phyloP scores from a whole-genome alignment of 2,888 invertebrate genomes.

The Hemaris fuciformis region DNA sequence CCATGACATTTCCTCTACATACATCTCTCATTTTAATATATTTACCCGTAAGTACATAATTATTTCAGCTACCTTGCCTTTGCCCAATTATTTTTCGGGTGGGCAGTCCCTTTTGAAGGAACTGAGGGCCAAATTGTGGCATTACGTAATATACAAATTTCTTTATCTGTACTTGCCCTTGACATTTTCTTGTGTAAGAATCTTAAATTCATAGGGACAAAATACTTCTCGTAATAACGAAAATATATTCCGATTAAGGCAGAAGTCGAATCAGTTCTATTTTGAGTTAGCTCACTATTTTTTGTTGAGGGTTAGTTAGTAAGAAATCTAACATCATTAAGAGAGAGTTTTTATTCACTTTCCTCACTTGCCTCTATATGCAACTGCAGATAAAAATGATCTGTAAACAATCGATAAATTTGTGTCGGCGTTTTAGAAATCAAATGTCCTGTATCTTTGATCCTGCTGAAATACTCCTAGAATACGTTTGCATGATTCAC shows the following conservation, averaged over 20 bases:
- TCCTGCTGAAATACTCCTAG: too few relatives aligned
- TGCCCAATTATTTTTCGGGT: constrained; percentile 12
- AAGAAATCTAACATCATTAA: too few relatives aligned
- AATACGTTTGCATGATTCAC: too few relatives aligned
- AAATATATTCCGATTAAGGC: background rate
- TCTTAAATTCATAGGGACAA: background rate
- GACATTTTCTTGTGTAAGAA: background rate
- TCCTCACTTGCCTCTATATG: too few relatives aligned
- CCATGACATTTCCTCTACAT: background rate
- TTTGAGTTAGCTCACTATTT: too few relatives aligned
- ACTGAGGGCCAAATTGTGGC: background rate
- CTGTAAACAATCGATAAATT: too few relatives aligned
- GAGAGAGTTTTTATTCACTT: too few relatives aligned
- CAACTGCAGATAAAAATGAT: too few relatives aligned
- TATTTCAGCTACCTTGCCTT: background rate
- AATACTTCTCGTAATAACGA: background rate
- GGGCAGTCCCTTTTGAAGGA: constrained; percentile 2
- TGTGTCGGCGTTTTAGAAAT: too few relatives aligned
- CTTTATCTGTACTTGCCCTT: background rate
- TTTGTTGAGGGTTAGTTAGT: too few relatives aligned
- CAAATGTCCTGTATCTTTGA: too few relatives aligned
- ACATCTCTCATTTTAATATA: background rate
- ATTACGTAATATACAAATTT: background rate
- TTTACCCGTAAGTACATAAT: background rate
- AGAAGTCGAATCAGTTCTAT: background rate